A percentile compares a stretch with the other conserved stretches of the same genome.
Conservation (phyloP, 2,797 vertebrate genomes). For the Rhinoraja longicauda region DNA sequence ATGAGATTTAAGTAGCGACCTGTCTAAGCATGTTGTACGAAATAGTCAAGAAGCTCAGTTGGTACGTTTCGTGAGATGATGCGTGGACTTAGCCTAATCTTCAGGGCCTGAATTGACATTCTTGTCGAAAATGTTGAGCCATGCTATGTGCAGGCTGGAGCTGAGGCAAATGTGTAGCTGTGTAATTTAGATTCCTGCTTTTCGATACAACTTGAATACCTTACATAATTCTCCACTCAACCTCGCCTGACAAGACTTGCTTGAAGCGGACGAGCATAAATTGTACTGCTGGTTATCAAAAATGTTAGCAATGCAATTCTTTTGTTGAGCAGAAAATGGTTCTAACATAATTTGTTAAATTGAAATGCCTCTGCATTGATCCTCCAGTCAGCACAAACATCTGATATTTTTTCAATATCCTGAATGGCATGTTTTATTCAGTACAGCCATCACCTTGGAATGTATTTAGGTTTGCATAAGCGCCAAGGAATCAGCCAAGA, state of each 20-base stretch:
- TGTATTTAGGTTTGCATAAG: background rate
- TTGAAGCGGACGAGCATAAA: no score
- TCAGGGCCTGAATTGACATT: slow-evolving; percentile 1
- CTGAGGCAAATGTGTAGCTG: background rate
- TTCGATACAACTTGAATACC: background rate
- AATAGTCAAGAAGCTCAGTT: background rate
- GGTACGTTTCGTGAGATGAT: background rate
- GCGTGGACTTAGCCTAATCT: background rate
- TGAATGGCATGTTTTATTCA: background rate
- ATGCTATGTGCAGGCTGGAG: background rate
- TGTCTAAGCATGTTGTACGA: background rate
- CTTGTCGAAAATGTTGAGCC: background rate
- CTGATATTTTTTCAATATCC: background rate
- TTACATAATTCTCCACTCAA: background rate
- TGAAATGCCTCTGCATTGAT: background rate
- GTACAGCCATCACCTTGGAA: background rate
- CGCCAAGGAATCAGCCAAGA: background rate
- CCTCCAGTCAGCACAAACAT: background rate
- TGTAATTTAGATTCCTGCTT: background rate
- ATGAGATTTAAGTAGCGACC: background rate
- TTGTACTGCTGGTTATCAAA: no score
- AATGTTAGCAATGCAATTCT: background rate
- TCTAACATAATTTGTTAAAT: background rate
- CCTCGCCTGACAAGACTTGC: background rate
- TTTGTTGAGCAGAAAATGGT: background rate